Percentiles rank a stretch among this genome's conserved stretches.
Evolutionary conservation across 2,797 vertebrate species (phyloP).

Genomic region (Geotrypetes seraphini): DNA sequence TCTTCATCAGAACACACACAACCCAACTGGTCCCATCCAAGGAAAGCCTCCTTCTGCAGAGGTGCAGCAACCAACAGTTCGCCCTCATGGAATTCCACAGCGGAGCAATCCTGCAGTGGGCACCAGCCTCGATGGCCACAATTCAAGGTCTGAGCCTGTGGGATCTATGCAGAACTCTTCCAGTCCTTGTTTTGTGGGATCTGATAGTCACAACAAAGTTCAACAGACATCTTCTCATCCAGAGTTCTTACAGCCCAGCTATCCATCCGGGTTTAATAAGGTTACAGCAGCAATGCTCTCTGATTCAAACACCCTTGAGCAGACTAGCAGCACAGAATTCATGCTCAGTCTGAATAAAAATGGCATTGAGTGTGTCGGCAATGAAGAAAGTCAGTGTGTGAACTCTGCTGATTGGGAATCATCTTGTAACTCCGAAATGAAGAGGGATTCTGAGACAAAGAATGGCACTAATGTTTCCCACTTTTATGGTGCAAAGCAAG

Average conservation of each 20-base stretch:
- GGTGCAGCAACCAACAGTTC: constrained; percentile 12
- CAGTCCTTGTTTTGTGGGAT: background rate
- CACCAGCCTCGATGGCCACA: background rate
- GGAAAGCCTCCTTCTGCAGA: too few relatives aligned
- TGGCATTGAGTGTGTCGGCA: background rate
- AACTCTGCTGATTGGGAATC: too few relatives aligned
- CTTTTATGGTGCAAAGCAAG: background rate
- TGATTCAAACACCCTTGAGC: background rate
- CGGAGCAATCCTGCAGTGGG: constrained; percentile 1
- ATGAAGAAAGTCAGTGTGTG: constrained; percentile 2
- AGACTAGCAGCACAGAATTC: background rate
- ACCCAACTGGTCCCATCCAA: too few relatives aligned
- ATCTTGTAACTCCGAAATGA: too few relatives aligned
- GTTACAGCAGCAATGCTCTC: background rate
- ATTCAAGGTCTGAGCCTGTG: background rate
- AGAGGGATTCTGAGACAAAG: background rate
- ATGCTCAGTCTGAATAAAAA: constrained; percentile 5
- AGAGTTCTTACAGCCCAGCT: constrained; percentile 1
- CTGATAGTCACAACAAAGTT: constrained; percentile 2
- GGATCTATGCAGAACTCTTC: background rate
- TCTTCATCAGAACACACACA: background rate
- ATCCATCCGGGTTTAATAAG: constrained; percentile 2
- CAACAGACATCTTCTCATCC: constrained; percentile 12
- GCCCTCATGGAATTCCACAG: constrained; percentile 1
- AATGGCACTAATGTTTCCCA: background rate